These are phyloP conservation scores for Acleris laterana DNA, from an alignment of 2,888 invertebrate species.

Conservation along the genomic window DNA sequence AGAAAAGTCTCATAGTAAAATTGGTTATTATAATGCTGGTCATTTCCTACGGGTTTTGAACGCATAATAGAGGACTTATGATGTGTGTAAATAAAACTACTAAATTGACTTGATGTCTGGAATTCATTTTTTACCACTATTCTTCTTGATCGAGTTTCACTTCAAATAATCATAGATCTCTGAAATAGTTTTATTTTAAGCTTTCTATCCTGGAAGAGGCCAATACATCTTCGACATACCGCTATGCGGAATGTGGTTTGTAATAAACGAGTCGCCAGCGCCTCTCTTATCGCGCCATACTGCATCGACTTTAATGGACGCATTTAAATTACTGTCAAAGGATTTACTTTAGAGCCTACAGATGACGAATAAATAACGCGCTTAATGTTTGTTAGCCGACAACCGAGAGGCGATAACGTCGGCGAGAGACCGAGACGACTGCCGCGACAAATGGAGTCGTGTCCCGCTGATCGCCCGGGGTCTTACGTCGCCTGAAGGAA, in stretches of 20 bases:
- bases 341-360: slow-evolving; percentile 25
- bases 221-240: not conserved
- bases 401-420: slow-evolving; percentile 17
- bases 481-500: slow-evolving; percentile 6
- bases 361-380: slow-evolving; percentile 29
- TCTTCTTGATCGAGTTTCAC: too few relatives aligned
- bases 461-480: slow-evolving; percentile 22
- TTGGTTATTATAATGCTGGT: too few relatives aligned
- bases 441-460: slow-evolving; percentile 21
- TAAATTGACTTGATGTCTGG: too few relatives aligned
- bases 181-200: too few relatives aligned
- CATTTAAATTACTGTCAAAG: slow-evolving; percentile 29
- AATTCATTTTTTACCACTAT: too few relatives aligned
- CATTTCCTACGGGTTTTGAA: too few relatives aligned
- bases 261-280: not conserved
- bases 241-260: not conserved
- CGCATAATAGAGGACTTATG: too few relatives aligned
- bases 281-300: slow-evolving; percentile 12
- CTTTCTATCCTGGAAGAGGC: too few relatives aligned
- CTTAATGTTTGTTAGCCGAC: slow-evolving; percentile 9
- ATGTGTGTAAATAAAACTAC: too few relatives aligned
- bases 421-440: slow-evolving; percentile 1
- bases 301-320: slow-evolving; percentile 27
- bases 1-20: too few relatives aligned
- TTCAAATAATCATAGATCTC: too few relatives aligned